Evolutionary conservation across 2,888 invertebrate species (phyloP).

Genomic region (Lasiommata megera): DNA sequence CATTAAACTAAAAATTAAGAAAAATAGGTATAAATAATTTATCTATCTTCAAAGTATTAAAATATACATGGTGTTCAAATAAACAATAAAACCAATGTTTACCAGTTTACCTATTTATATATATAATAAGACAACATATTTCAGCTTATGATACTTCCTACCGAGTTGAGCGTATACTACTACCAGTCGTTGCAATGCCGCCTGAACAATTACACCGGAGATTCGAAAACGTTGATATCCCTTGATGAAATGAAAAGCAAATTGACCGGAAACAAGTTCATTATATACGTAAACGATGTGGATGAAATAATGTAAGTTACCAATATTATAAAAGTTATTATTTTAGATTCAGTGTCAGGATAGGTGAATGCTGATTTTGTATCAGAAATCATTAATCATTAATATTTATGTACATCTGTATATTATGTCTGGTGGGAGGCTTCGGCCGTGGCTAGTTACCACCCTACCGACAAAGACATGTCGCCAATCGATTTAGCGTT

Average conservation of each 20-base stretch:
- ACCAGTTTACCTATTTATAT: too few relatives aligned
- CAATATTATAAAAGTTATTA: background rate
- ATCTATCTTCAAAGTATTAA: too few relatives aligned
- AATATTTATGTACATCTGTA: too few relatives aligned
- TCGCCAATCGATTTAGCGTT: too few relatives aligned
- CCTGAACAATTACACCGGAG: constrained; percentile 70
- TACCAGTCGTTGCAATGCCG: constrained; percentile 73
- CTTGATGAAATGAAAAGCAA: constrained; percentile 74
- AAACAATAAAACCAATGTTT: too few relatives aligned
- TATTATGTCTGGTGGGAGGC: background rate
- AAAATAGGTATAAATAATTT: too few relatives aligned
- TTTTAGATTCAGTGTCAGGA: too few relatives aligned
- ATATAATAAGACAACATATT: constrained; percentile 27
- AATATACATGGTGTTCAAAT: too few relatives aligned
- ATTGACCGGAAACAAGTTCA: constrained; percentile 65
- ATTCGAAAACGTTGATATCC: constrained; percentile 57
- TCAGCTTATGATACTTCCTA: constrained; percentile 78
- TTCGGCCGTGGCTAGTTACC: background rate
- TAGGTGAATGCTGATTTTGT: too few relatives aligned
- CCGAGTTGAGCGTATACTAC: constrained; percentile 73
- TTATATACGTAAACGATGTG: constrained; percentile 64
- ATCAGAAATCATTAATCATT: too few relatives aligned
- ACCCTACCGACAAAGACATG: background rate
- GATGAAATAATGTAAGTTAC: constrained; percentile 59
- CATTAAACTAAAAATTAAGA: too few relatives aligned